Evolutionary conservation across 2,797 vertebrate species (phyloP).

Genomic region (Aldrovandia affinis): DNA sequence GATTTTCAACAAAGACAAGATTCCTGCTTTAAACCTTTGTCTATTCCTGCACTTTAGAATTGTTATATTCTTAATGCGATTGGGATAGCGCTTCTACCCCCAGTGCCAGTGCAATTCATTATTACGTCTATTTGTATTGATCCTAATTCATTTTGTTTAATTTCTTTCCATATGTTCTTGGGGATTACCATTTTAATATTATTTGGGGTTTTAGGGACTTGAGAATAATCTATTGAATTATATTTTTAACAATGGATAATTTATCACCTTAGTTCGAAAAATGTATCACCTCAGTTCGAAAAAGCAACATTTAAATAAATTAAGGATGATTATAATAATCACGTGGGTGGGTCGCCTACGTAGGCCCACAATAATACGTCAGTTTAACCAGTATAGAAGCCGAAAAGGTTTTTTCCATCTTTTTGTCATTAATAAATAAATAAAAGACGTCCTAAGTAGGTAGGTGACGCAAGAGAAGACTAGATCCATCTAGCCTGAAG

Average conservation of each 20-base stretch:
- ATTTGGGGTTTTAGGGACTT: not conserved
- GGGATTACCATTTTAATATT: not conserved
- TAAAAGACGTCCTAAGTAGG: conserved; percentile 78
- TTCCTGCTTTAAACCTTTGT: not conserved
- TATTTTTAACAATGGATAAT: not conserved
- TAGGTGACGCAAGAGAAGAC: conserved; percentile 79
- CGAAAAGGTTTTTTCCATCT: conserved; percentile 55
- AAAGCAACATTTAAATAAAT: too few species aligned
- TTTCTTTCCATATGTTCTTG: not conserved
- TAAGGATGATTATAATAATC: too few species aligned
- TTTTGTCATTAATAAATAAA: conserved; percentile 82
- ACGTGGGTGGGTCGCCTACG: too few species aligned
- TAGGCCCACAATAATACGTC: conserved; percentile 41
- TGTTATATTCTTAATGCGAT: not conserved
- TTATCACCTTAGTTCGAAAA: too few species aligned
- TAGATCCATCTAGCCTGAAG: conserved; percentile 94
- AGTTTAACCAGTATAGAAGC: conserved; percentile 57
- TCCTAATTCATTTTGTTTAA: not conserved
- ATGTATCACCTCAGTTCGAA: too few species aligned
- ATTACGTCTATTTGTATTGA: not conserved
- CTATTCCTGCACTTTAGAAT: not conserved
- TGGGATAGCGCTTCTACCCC: not conserved
- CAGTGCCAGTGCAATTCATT: not conserved
- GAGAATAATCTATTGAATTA: not conserved
- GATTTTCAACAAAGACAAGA: conserved; percentile 3